phyloP scores from a whole-genome alignment of 1,140 invertebrate species.

The Stegodyphus mimosarum region DNA sequence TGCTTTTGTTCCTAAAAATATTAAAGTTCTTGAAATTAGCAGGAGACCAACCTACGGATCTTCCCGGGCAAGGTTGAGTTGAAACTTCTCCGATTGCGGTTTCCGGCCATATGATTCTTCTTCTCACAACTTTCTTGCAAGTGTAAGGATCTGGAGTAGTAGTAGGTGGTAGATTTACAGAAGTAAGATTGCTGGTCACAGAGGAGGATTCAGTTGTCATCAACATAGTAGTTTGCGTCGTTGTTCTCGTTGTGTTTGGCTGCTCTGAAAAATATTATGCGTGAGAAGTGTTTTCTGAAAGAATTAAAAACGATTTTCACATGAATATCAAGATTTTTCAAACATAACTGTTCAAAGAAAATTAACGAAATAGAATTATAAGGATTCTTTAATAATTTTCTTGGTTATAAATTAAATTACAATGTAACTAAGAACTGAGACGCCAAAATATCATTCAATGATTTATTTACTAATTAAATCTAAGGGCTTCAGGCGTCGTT shows the following conservation, averaged over 20 bases:
- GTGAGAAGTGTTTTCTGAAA: not conserved
- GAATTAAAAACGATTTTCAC: not conserved
- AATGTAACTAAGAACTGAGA: too few species aligned
- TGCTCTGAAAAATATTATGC: not conserved
- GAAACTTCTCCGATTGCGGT: not conserved
- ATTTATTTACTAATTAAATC: too few species aligned
- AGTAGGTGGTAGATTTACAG: not conserved
- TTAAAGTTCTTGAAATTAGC: not conserved
- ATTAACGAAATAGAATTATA: too few species aligned
- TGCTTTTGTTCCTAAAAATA: too few species aligned
- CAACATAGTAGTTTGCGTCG: not conserved
- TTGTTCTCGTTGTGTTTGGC: not conserved
- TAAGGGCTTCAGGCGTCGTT: too few species aligned
- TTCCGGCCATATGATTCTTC: slow-evolving; percentile 34
- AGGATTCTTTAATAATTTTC: too few species aligned
- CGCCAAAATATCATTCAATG: too few species aligned
- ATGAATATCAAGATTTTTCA: slow-evolving; percentile 62
- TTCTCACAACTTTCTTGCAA: not conserved
- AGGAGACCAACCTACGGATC: slow-evolving; percentile 26
- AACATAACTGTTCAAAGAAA: too few species aligned
- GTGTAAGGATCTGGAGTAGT: not conserved
- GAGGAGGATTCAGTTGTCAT: not conserved
- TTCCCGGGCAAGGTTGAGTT: slow-evolving; percentile 9
- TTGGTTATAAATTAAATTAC: too few species aligned
- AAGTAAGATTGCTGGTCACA: not conserved